Conservation (phyloP, 1,140 invertebrate genomes). For the Eurosta solidaginis region DNA sequence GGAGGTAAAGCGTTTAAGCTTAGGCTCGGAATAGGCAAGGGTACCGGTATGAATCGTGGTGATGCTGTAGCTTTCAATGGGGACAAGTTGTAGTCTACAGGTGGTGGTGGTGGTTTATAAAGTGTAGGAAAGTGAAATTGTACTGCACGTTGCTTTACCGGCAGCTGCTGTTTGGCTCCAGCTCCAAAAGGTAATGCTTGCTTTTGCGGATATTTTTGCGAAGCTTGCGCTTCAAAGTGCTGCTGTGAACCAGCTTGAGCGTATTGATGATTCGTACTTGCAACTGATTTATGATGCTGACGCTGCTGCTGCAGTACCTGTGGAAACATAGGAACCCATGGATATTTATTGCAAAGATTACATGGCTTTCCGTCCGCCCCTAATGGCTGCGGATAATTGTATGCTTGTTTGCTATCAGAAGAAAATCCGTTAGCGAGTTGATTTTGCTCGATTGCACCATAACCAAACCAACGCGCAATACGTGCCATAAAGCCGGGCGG, state of each 20-base stretch:
- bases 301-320: constrained; percentile 60
- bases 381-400: constrained; percentile 43
- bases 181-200: background rate
- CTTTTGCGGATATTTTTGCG: background rate
- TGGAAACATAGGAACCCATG: constrained; percentile 74
- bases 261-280: constrained; percentile 39
- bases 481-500: constrained; percentile 50
- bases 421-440: background rate
- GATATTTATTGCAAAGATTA: constrained; percentile 74
- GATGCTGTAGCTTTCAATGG: background rate
- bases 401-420: constrained; percentile 28
- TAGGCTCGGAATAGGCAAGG: constrained; percentile 63
- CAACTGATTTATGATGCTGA: constrained; percentile 39
- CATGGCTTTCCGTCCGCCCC: constrained; percentile 59
- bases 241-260: background rate
- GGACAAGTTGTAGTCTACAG: constrained; percentile 28
- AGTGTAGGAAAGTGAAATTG: constrained; percentile 40
- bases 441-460: constrained; percentile 40
- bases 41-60: constrained; percentile 55
- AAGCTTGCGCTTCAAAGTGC: constrained; percentile 33
- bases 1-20: constrained; percentile 64
- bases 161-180: constrained; percentile 8
- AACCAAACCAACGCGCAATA: constrained; percentile 55
- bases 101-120: constrained; percentile 58
- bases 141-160: constrained; percentile 46